Evolutionary conservation across 2,888 invertebrate species (phyloP).

Genomic region (Campoplex nolae): DNA sequence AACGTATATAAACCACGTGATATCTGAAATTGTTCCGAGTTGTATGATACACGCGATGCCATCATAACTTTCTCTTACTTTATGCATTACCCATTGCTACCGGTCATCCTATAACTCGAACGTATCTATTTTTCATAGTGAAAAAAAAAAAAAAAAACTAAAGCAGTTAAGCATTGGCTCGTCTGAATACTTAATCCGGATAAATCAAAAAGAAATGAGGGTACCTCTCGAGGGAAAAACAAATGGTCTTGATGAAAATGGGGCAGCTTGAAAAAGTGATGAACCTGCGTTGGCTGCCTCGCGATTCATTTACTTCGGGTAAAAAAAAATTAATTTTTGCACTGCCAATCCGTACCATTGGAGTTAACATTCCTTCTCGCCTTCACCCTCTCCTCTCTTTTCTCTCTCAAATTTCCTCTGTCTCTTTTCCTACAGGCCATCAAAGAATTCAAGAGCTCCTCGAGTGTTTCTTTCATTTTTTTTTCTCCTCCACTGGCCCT

Average conservation of each 20-base stretch:
- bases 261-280: not conserved
- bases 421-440: conserved; percentile 26
- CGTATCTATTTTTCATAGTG: conserved; percentile 16
- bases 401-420: not conserved
- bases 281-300: not conserved
- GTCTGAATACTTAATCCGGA: not conserved
- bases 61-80: conserved; percentile 68
- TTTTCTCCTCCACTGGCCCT: conserved; percentile 56
- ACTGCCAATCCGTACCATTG: not conserved
- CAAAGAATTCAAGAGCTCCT: conserved; percentile 60
- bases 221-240: not conserved
- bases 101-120: conserved; percentile 24
- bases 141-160: conserved; percentile 16
- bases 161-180: not conserved
- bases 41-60: conserved; percentile 72
- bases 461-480: conserved; percentile 53
- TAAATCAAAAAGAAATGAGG: not conserved
- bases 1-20: not conserved
- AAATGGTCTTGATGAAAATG: not conserved
- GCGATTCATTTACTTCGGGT: not conserved
- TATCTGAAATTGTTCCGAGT: conserved; percentile 39
- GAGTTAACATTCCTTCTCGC: conserved; percentile 4
- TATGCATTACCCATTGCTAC: conserved; percentile 31
- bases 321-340: not conserved
- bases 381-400: not conserved